Conservation (phyloP, 2,113 vertebrate genomes). For the Nothocercus julius region DNA sequence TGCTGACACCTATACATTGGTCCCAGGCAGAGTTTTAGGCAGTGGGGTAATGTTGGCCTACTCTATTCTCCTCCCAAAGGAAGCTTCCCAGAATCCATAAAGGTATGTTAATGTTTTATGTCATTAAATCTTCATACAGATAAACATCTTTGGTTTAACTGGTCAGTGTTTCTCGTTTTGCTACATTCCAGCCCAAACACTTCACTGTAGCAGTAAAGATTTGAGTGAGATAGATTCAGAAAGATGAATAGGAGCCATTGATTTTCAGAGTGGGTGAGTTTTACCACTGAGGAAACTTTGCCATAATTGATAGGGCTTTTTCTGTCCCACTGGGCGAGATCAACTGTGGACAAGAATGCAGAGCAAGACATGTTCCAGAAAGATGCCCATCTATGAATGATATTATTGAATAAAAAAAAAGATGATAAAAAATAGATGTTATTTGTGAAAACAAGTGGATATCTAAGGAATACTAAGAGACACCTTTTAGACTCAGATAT, state of each 20-base stretch:
- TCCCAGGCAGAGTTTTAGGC: background rate
- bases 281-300: background rate
- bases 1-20: background rate
- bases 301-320: background rate
- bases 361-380: too few species aligned
- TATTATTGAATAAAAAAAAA: too few species aligned
- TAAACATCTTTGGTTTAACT: accelerated
- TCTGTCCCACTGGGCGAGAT: background rate
- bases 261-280: conserved; percentile 4
- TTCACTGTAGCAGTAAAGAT: background rate
- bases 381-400: too few species aligned
- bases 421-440: too few species aligned
- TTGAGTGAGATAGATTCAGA: background rate
- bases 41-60: background rate
- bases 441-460: too few species aligned
- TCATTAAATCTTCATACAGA: background rate
- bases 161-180: background rate
- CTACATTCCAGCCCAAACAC: background rate
- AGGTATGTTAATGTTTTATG: background rate
- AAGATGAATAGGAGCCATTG: background rate
- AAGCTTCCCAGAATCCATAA: background rate
- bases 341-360: background rate
- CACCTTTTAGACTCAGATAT: too few species aligned
- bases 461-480: too few species aligned
- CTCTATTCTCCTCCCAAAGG: background rate